Conservation (phyloP, 2,113 vertebrate species). For the Columbina picui region DNA sequence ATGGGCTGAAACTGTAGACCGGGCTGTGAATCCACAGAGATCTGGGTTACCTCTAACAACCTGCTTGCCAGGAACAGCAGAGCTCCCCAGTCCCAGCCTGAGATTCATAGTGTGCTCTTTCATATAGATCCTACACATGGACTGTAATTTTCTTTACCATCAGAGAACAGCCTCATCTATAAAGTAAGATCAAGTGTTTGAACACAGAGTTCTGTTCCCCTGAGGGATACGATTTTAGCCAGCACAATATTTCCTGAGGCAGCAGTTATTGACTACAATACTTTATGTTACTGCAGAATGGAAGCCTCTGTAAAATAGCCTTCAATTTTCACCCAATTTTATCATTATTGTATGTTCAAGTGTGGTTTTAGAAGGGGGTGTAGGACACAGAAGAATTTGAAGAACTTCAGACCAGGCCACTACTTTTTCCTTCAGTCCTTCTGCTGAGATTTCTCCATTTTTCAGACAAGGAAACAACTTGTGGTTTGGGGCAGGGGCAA, state of each 20-base stretch:
- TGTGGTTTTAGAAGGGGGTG: neutral
- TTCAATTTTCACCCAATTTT: neutral
- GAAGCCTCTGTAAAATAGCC: neutral
- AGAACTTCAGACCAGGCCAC: neutral
- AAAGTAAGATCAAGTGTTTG: slow-evolving; percentile 12
- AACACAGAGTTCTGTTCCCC: neutral
- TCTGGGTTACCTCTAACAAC: neutral
- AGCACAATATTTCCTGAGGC: neutral
- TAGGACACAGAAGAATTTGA: neutral
- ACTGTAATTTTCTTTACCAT: slow-evolving; percentile 1
- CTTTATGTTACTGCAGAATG: neutral
- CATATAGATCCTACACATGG: neutral
- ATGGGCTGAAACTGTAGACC: neutral
- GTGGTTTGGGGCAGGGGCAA: neutral
- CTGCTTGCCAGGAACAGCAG: neutral
- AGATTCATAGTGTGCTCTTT: neutral
- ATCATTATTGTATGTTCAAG: neutral
- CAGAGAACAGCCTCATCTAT: neutral
- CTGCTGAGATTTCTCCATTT: neutral
- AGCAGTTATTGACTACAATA: slow-evolving; percentile 9
- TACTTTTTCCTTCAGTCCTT: neutral
- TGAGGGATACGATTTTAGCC: neutral
- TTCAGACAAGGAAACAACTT: neutral
- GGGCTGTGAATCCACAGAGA: neutral
- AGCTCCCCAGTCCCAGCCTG: neutral